Conservation (phyloP, 2,888 invertebrate species). For the Synanthedon formicaeformis region DNA sequence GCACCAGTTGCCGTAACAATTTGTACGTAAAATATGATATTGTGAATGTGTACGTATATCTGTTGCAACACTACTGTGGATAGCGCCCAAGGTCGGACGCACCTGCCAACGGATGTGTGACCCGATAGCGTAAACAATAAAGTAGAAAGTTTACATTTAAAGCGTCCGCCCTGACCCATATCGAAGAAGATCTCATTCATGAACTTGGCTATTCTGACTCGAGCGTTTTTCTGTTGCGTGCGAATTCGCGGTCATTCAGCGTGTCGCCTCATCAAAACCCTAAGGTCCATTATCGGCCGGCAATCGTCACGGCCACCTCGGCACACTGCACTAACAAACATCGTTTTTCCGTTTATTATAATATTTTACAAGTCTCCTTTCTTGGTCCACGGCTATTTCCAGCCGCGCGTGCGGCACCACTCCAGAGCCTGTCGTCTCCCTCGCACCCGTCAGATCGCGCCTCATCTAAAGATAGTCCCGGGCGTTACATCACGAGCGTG, state of each 20-base stretch:
- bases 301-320: conserved; percentile 51
- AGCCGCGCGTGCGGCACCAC: conserved; percentile 45
- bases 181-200: conserved; percentile 34
- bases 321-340: conserved; percentile 67
- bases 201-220: conserved; percentile 18
- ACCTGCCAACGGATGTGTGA: conserved; percentile 38
- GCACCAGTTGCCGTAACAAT: neutral
- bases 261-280: conserved; percentile 21
- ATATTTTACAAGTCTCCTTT: conserved; percentile 72
- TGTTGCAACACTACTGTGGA: conserved; percentile 13
- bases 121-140: conserved; percentile 26
- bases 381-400: conserved; percentile 73
- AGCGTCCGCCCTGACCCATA: conserved; percentile 12
- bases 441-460: conserved; percentile 33
- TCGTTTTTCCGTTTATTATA: conserved; percentile 65
- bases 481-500: conserved; percentile 64
- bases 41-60: conserved; percentile 1
- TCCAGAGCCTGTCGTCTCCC: conserved; percentile 48
- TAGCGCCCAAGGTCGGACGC: conserved; percentile 13
- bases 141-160: conserved; percentile 11
- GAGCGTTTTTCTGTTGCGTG: conserved; percentile 17
- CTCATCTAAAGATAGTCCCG: conserved; percentile 57
- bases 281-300: conserved; percentile 35
- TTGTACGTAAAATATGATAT: neutral
- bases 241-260: conserved; percentile 2